These are phyloP conservation scores for Octomys mimax DNA, from an alignment of 2,797 vertebrate species.

Conservation along the genomic window DNA sequence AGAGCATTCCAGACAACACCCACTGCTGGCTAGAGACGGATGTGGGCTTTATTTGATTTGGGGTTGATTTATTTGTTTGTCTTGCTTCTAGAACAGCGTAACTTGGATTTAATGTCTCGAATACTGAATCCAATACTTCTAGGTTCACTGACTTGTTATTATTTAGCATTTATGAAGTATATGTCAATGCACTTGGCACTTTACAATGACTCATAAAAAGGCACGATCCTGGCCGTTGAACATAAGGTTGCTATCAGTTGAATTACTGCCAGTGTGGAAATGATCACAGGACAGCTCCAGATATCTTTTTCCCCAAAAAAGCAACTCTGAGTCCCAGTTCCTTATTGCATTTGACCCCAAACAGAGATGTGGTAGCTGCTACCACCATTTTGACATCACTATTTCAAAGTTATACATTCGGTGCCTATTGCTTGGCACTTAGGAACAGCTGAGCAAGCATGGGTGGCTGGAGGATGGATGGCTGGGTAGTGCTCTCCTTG, in stretches of 20 bases:
- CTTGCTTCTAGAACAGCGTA: constrained; percentile 77
- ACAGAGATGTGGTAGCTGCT: neutral
- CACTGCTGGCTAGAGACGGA: constrained; percentile 50
- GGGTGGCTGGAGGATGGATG: neutral
- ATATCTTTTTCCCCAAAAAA: constrained; percentile 1
- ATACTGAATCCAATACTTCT: constrained; percentile 80
- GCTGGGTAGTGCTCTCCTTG: neutral
- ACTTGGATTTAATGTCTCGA: constrained; percentile 77
- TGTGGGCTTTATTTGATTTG: constrained; percentile 82
- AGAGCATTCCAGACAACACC: constrained; percentile 71
- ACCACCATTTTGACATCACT: neutral
- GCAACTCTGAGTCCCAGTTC: neutral
- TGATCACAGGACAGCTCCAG: constrained; percentile 1
- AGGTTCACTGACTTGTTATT: constrained; percentile 85
- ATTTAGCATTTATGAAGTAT: constrained; percentile 84
- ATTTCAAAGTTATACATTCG: neutral
- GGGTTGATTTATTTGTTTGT: constrained; percentile 84
- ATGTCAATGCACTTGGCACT: constrained; percentile 75
- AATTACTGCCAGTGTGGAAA: constrained; percentile 62
- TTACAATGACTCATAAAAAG: constrained; percentile 84
- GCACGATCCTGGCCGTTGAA: constrained; percentile 60
- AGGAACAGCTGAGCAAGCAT: constrained; percentile 6
- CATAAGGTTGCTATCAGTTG: constrained; percentile 56
- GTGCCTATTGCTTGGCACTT: neutral
- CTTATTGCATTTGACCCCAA: neutral